Evolutionary conservation across 1,140 invertebrate genomes (phyloP).

Genomic region (Luehdorfia chinensis): DNA sequence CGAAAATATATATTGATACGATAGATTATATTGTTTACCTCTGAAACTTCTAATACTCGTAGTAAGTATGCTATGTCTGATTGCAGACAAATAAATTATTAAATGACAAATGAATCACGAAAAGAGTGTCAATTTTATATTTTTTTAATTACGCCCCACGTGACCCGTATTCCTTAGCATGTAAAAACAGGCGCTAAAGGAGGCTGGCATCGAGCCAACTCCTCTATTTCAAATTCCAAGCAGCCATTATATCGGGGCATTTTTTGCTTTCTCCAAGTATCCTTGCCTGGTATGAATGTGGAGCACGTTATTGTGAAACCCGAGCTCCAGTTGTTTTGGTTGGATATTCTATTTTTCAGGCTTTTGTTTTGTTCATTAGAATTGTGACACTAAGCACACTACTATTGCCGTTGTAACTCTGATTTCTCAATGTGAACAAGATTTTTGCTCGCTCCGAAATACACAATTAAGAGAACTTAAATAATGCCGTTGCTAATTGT

Average conservation of each 20-base stretch:
- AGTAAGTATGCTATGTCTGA: not conserved
- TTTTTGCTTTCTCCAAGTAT: too few relatives aligned
- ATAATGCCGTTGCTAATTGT: too few relatives aligned
- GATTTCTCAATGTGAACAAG: conserved; percentile 21
- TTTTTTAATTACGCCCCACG: conserved; percentile 34
- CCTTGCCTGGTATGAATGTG: conserved; percentile 18
- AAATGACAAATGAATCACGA: not conserved
- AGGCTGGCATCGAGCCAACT: conserved; percentile 44
- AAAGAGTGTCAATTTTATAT: too few relatives aligned
- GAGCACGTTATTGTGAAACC: conserved; percentile 26
- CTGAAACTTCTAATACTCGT: not conserved
- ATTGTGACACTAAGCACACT: conserved; percentile 35
- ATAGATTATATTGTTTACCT: too few relatives aligned
- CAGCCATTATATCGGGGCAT: conserved; percentile 39
- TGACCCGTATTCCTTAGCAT: conserved; percentile 29
- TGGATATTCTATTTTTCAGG: conserved; percentile 31
- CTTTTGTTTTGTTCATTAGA: conserved; percentile 52
- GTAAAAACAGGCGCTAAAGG: conserved; percentile 43
- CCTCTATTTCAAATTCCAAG: conserved; percentile 47
- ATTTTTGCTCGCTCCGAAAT: too few relatives aligned
- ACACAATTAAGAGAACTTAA: too few relatives aligned
- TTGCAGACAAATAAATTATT: not conserved
- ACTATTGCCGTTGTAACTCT: conserved; percentile 22
- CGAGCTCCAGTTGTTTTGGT: conserved; percentile 34
- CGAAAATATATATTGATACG: too few relatives aligned